phyloP scores from a whole-genome alignment of 2,888 invertebrate genomes.

The Laspeyria flexula region DNA sequence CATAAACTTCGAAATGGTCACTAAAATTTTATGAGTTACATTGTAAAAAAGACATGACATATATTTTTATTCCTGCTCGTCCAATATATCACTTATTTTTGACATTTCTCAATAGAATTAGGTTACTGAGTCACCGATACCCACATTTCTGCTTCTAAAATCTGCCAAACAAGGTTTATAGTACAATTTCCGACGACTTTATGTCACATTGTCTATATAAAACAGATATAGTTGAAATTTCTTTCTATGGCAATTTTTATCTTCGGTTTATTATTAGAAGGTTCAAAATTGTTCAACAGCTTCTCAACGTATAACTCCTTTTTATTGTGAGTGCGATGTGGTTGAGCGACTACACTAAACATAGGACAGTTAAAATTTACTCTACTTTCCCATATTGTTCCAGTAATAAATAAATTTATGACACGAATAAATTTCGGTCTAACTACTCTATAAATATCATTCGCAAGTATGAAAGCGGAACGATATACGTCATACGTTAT shows the following conservation, averaged over 20 bases:
- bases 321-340: no score
- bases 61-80: constrained; percentile 34
- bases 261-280: no score
- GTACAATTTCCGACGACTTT: constrained; percentile 45
- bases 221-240: no score
- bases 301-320: no score
- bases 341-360: constrained; percentile 42
- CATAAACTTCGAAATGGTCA: no score
- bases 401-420: constrained; percentile 47
- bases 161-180: constrained; percentile 54
- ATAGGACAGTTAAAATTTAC: constrained; percentile 52
- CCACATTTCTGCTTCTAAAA: constrained; percentile 45
- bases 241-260: no score
- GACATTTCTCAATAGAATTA: constrained; percentile 39
- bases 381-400: constrained; percentile 32
- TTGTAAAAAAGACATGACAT: no score
- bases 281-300: no score
- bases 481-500: no score
- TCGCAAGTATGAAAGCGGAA: constrained; percentile 5
- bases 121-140: constrained; percentile 52
- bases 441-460: constrained; percentile 13
- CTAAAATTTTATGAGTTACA: no score
- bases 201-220: constrained; percentile 42
- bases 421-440: constrained; percentile 22
- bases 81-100: constrained; percentile 31